phyloP scores from a whole-genome alignment of 2,113 vertebrate species.

The Ceyx margarethae region DNA sequence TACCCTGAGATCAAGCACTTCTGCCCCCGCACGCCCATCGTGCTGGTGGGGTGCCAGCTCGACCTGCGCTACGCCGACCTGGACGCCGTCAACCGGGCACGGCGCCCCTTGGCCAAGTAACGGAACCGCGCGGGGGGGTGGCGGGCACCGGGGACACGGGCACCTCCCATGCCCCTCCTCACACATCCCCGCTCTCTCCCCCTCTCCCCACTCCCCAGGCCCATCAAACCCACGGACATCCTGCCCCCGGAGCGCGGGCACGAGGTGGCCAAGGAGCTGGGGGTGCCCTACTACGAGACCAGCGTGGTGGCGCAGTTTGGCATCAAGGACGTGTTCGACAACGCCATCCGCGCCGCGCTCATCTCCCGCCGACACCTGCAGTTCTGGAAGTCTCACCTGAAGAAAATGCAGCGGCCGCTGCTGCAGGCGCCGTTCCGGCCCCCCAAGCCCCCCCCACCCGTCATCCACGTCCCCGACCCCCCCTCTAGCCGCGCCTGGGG shows the following conservation, averaged over 20 bases:
- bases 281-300: conserved; percentile 90
- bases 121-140: neutral
- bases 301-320: conserved; percentile 92
- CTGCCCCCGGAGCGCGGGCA: conserved; percentile 86
- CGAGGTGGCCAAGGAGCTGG: conserved; percentile 89
- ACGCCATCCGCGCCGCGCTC: conserved; percentile 89
- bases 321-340: conserved; percentile 92
- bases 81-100: conserved; percentile 89
- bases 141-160: accelerated
- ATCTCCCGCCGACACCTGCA: conserved; percentile 89
- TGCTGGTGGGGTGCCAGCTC: conserved; percentile 92
- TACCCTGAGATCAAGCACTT: conserved; percentile 93
- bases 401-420: conserved; percentile 86
- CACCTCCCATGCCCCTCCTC: too few species aligned
- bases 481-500: conserved; percentile 72
- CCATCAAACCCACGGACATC: conserved; percentile 89
- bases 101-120: conserved; percentile 88
- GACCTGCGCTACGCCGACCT: conserved; percentile 92
- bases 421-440: conserved; percentile 88
- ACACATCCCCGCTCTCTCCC: accelerated
- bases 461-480: conserved; percentile 76
- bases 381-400: conserved; percentile 92
- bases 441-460: conserved; percentile 73
- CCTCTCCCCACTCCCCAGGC: conserved; percentile 62
- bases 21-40: conserved; percentile 89